Evolutionary conservation across 2,113 vertebrate species (phyloP), one percentile per base, ranked within the genome.

Genomic region (Papio anubis): DNA sequence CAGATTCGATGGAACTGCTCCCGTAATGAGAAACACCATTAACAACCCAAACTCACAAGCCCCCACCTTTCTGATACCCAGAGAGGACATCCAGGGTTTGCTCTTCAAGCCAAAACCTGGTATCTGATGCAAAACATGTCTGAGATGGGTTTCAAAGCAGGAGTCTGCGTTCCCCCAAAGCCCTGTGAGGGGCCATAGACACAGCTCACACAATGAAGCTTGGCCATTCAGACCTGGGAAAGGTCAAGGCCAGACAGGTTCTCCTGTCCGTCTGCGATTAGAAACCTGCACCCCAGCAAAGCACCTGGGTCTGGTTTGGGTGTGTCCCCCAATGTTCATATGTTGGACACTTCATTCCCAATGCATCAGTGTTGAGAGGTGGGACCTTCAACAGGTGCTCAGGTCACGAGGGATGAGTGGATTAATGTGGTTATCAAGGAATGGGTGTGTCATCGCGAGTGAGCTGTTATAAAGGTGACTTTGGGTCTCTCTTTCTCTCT

Each of bases 261-360:
- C 38, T 64, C 55, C 3, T 5, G 3, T 45, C 17, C 2, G 70
- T 32, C 52, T 20, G 50, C 40, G 40, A n/a, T 18, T 2, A 7
- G 48, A n/a, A 30, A n/a, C 18, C n/a, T 27, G 7, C 11, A 4
- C 2, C 0, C 5, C 1, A 25, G 40, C 83, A 78, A 40, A 55
- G 43, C n/a, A 9, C 13, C 35, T 6, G 20, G 17, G 30, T 68
- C 66, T 68, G 66, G 6, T 68, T 32, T 70, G 68, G 32, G 16
- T n/a, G 32, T 68, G 17, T n/a, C 35, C 32, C 35, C 35, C 35
- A 20, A 20, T n/a, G 35, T n/a, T 70, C 68, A 70, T n/a, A 17
- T 70, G 35, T 20, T n/a, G 68, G 68, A n/a, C n/a, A n/a, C 68
- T n/a, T 35, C n/a, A 70, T n/a, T 35, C 7, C 35, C 35, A n/a